These are phyloP conservation scores for Mola mola DNA, from an alignment of 2,113 vertebrate species.

Conservation along the genomic window DNA sequence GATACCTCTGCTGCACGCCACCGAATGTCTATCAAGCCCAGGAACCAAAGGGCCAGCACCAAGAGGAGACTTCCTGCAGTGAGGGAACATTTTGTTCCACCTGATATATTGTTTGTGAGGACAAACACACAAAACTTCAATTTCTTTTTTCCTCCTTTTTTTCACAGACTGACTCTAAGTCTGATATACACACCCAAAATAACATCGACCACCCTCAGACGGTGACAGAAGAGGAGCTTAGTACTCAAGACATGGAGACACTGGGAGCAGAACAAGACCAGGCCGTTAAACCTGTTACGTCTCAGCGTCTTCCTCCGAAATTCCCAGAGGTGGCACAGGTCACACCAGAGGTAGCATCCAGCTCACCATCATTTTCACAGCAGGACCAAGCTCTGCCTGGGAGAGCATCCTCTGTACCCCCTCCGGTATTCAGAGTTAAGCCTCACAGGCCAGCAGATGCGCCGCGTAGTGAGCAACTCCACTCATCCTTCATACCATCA, in stretches of 20 bases:
- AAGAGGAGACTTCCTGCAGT: conserved; percentile 84
- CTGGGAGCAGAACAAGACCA: conserved; percentile 20
- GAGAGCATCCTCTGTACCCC: not conserved
- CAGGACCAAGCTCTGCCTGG: conserved; percentile 25
- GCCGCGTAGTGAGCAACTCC: conserved; percentile 29
- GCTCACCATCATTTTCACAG: conserved; percentile 9
- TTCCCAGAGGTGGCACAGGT: conserved; percentile 1
- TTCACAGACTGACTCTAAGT: conserved; percentile 44
- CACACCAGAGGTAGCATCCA: conserved; percentile 7
- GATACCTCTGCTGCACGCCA: conserved; percentile 95
- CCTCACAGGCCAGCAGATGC: conserved; percentile 32
- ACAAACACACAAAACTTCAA: not conserved
- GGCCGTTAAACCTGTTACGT: not conserved
- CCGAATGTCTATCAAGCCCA: conserved; percentile 92
- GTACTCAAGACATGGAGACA: conserved; percentile 31
- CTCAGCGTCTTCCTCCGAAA: conserved; percentile 18
- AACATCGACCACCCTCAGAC: conserved; percentile 78
- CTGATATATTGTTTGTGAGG: not conserved
- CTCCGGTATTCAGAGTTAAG: conserved; percentile 45
- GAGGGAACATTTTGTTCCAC: conserved; percentile 35
- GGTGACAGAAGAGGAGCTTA: conserved; percentile 67
- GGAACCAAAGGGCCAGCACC: conserved; percentile 88
- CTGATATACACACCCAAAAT: conserved; percentile 76
- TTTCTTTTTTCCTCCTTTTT: not conserved
- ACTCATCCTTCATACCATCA: conserved; percentile 48